Percentiles rank a stretch among this genome's conserved stretches.
Conservation (phyloP, 2,113 vertebrate genomes). For the Eulemur rufifrons region DNA sequence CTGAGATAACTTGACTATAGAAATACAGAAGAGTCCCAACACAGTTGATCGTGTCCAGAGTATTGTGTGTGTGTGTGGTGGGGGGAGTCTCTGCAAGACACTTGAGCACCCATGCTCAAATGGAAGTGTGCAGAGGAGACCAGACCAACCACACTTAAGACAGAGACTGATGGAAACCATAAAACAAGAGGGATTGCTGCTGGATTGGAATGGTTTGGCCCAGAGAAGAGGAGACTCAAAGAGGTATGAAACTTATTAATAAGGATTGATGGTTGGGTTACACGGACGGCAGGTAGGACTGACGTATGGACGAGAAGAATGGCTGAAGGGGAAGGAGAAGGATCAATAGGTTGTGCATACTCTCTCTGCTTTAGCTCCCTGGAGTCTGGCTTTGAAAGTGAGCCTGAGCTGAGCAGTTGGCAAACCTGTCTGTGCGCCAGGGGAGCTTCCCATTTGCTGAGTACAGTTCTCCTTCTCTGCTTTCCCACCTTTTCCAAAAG, state of each 20-base stretch:
- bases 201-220: neutral
- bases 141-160: neutral
- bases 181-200: neutral
- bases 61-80: neutral
- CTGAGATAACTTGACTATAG: neutral
- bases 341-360: fast-evolving
- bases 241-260: neutral
- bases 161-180: neutral
- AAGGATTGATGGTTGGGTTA: neutral
- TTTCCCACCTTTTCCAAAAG: neutral
- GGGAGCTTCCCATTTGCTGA: neutral
- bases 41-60: neutral
- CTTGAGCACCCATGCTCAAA: neutral
- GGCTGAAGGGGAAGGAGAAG: neutral
- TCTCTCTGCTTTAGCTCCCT: neutral
- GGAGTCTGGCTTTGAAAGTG: neutral
- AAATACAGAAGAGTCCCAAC: neutral
- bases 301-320: neutral
- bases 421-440: neutral
- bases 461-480: too few species aligned
- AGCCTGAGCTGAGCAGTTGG: neutral
- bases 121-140: too few species aligned
- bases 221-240: neutral
- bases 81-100: neutral
- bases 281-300: neutral